These are phyloP conservation scores for human DNA, from an alignment of 2,113 vertebrate species.

Conservation along the genomic window GRCh38 chr9:19568001-19568500, in stretches of 20 bases:
- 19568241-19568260: too few relatives aligned
- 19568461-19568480: not conserved
- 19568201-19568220: not conserved
- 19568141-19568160: not conserved
- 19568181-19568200: not conserved
- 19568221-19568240: not conserved
- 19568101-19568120: slow-evolving; percentile 33
- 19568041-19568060: not conserved
- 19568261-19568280: not conserved
- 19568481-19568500: not conserved
- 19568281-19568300: not conserved
- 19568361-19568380: not conserved
- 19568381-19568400: not conserved
- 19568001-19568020: slow-evolving; percentile 3
- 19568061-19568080: slow-evolving; percentile 40
- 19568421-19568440: not conserved
- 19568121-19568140: slow-evolving; percentile 5
- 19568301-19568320: not conserved
- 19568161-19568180: not conserved
- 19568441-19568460: not conserved
- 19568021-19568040: slow-evolving; percentile 19
- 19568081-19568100: not conserved
- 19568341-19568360: not conserved
- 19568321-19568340: not conserved
- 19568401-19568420: not conserved